Base-by-base conservation (phyloP, 2,888 invertebrate genomes). In the Cephus nigrinus region DNA sequence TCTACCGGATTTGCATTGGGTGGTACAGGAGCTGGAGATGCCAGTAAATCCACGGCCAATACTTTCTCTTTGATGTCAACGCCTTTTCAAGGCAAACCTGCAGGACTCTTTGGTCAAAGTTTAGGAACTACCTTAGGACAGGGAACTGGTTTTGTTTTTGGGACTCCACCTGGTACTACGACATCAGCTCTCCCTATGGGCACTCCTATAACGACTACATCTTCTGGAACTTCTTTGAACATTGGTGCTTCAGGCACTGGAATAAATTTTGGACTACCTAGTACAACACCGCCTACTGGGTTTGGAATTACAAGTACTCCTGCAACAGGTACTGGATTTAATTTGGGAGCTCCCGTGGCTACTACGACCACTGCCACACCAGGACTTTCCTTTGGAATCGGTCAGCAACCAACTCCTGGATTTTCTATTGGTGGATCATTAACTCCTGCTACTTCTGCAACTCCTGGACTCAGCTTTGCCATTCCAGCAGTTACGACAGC, bases 1-100 rank as follows among this genome's bases (percentile, higher is more conserved):
- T 77, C 77, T 4, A 77, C 78, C 68, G 79, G 80, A 33, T 84
- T 86, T 68, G 75, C 82, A 0, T 79, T 81, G 4, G 84, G 83
- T 23, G 74, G 79, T 31, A 72, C 92, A 84, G 92, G 92, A 0
- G 88, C 92, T 80, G 93, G 93, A n/a, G 93, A 93, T 86, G 85
- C 91, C 12, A 84, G 88, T 40, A 93, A 93, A 86, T 82, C 91
- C 5, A 77, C 92, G 73, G 90, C 68, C 87, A 90, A 86, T 86
- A 90, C 86, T 90, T 78, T 92, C 92, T 75, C 92, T 91, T 77
- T 90, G 91, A 73, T 83, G 1, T 88, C 91, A 2, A 83, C 91
- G 2, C 85, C 89, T 4, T 83, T 89, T 5, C 91, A 92, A 72
- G 87, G 88, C 30, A 86, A 91, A n/a, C 88, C 92, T 0, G 86